phyloP scores from a whole-genome alignment of 2,888 invertebrate genomes.

The Lampropteryx suffumata region DNA sequence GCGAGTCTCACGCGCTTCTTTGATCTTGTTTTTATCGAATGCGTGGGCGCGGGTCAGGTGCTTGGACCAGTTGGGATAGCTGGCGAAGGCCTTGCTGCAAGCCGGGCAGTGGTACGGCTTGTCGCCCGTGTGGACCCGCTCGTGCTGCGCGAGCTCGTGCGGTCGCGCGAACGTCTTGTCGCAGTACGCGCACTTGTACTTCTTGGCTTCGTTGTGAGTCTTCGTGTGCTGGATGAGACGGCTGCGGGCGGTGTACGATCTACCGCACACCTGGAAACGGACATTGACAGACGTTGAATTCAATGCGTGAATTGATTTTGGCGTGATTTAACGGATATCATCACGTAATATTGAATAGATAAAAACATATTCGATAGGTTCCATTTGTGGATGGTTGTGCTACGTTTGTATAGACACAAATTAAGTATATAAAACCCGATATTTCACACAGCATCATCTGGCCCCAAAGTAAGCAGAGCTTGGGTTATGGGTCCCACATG shows the following conservation, averaged over 20 bases:
- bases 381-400: too few species aligned
- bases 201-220: conserved; percentile 59
- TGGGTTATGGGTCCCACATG: too few species aligned
- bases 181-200: conserved; percentile 77
- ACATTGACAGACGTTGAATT: too few species aligned
- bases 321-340: too few species aligned
- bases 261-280: conserved; percentile 49
- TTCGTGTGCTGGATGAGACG: conserved; percentile 62
- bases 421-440: too few species aligned
- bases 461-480: too few species aligned
- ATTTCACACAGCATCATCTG: too few species aligned
- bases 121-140: conserved; percentile 81
- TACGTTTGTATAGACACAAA: too few species aligned
- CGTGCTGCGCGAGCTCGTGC: conserved; percentile 70
- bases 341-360: too few species aligned
- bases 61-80: conserved; percentile 82
- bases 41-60: conserved; percentile 71
- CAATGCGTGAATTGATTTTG: too few species aligned
- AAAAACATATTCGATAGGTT: too few species aligned
- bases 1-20: conserved; percentile 6
- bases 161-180: conserved; percentile 67
- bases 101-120: conserved; percentile 80
- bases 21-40: conserved; percentile 39
- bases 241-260: conserved; percentile 66
- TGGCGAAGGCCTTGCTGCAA: conserved; percentile 81